Evolutionary conservation across 2,113 vertebrate genomes (phyloP), one percentile per base, ranked within the genome.

Genomic region (Chascanopsetta lugubris): DNA sequence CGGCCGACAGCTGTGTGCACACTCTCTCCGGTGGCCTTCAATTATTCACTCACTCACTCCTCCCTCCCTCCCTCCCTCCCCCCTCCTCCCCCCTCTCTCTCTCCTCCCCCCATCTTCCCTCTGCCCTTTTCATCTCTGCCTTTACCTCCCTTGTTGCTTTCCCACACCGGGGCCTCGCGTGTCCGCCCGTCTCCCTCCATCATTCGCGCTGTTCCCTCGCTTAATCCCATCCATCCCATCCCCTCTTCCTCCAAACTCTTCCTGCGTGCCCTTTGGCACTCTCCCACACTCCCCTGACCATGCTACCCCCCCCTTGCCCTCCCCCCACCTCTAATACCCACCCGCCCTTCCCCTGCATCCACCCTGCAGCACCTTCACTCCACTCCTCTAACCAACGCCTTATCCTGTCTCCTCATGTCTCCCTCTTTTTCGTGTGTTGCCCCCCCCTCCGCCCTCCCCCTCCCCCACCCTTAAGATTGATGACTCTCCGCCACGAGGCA

Each of bases 21-120:
- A 84, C 84, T 80, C 85, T 89, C 89, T 86, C 83, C 77, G 75
- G 84, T 88, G 84, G 82, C 84, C 83, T 84, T 90, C 86, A 90
- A 89, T 89, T 86, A 89, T 90, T 89, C 72, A 87, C 86, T 82
- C 72, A 87, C 86, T 82, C 63, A 43, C 83, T 73, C 63, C 79
- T 72, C 77, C 61, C 75, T 22, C 57, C 68, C 55, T 61, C 68
- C 53, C 57, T 8, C 29, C 29, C 34, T 15, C 34, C 13, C 34
- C 5, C 10, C 30, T 17, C 43, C 46, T 45, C 53, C 54, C 48
- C 54, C 49, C 78, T 66, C 72, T 60, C 80, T 54, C 72, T 74
- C 85, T 84, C 77, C 79, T 18, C 77, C 71, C 48, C 83, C 69
- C 69, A 83, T 85, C 87, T 89, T 88, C 79, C 84, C 83, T 88